These are phyloP conservation scores for Tamias sibiricus DNA, from an alignment of 2,113 vertebrate species.

Conservation along the genomic window DNA sequence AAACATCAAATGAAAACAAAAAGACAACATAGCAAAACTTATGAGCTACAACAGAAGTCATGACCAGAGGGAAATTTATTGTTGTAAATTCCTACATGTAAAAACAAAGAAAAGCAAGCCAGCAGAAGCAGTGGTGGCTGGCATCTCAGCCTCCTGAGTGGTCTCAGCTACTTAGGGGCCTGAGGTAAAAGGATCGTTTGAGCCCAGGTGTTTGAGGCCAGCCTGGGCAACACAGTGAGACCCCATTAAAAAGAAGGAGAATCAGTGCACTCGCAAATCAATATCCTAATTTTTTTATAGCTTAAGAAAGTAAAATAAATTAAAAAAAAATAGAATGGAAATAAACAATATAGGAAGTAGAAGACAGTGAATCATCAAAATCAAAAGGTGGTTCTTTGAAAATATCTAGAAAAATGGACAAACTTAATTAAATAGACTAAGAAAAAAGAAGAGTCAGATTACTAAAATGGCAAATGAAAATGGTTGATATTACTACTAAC, in stretches of 20 bases:
- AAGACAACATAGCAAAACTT: not conserved
- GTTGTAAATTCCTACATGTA: not conserved
- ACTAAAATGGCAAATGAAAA: slow-evolving; percentile 34
- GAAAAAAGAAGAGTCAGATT: not conserved
- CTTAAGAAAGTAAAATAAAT: not conserved
- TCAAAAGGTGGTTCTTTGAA: not conserved
- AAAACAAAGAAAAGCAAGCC: not conserved
- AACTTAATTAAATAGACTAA: not conserved
- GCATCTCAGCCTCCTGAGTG: too few species aligned
- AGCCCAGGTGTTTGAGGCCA: not conserved
- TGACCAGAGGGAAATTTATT: slow-evolving; percentile 7
- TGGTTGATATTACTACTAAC: not conserved
- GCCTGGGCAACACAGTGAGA: not conserved
- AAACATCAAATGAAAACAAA: not conserved
- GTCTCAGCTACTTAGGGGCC: not conserved
- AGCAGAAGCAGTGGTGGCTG: too few species aligned
- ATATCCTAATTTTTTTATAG: not conserved
- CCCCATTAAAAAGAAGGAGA: not conserved
- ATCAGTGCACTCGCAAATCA: not conserved
- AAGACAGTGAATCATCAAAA: not conserved
- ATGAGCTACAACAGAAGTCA: not conserved
- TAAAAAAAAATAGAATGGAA: not conserved
- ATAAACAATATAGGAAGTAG: not conserved
- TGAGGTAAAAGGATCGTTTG: not conserved
- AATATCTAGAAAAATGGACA: slow-evolving; percentile 7